Evolutionary conservation across 2,113 vertebrate genomes (phyloP), one percentile per base, ranked within the genome.

Genomic region (Daboia siamensis): DNA sequence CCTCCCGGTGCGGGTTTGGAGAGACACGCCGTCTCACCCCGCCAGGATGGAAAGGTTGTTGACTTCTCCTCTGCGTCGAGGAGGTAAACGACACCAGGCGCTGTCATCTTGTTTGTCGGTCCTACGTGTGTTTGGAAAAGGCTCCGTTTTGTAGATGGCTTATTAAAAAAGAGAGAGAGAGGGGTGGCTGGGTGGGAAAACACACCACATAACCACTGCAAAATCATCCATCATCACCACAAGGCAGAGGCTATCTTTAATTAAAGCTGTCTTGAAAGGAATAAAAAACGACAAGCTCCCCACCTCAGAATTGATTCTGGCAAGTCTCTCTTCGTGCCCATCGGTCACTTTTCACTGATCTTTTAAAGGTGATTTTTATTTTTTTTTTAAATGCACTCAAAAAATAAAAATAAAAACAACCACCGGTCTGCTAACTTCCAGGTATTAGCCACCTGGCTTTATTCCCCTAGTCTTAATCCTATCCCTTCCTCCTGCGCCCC

Each of bases 181-280:
- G 26, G 1, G 29, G 61, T 11, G 64, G 69, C 2, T 4, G 3
- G 59, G 4, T 1, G 2, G 15, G 39, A 88, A 55, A 46, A 21
- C 84, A 87, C 33, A 48, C 93, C 69, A 33, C 64, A 80, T 39
- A 44, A 80, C 74, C 33, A 89, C 74, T 89, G 93, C 90, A 89
- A 93, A 93, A 56, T 55, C 87, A 93, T 91, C 87, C 80, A 69
- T 91, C 93, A 90, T 90, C 88, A 86, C 88, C 90, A 85, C 55
- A 54, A 89, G 86, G 90, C 90, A 91, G 93, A 89, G 93, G 90
- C 90, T 91, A 86, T 85, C 93, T 93, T 93, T 89, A 89, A 93
- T 93, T 89, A 89, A 93, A 93, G 89, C 90, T 86, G 74, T 20
- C 93, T 69, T 17, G 80, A 61, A 89, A 93, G 46, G 87, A 64